Conservation (phyloP, 2,797 vertebrate species). For the Eutrigla gurnardus region DNA sequence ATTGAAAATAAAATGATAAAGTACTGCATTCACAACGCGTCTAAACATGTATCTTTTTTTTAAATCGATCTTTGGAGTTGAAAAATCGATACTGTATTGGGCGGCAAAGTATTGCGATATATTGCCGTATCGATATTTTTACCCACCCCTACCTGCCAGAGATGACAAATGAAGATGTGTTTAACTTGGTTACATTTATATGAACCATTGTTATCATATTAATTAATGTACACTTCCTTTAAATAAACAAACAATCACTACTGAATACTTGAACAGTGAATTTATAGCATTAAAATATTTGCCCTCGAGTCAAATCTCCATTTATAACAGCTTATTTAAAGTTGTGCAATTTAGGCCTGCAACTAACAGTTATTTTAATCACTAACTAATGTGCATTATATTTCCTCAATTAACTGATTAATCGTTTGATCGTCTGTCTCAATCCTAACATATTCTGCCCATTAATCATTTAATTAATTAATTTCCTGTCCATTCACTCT, state of each 20-base stretch:
- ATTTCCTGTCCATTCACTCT: background rate
- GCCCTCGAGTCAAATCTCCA: background rate
- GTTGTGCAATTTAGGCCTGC: background rate
- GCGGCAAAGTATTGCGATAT: no score
- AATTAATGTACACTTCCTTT: no score
- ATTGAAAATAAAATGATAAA: no score
- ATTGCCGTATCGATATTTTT: no score
- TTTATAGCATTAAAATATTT: background rate
- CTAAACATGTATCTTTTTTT: no score
- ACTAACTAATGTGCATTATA: background rate
- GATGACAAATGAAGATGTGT: no score
- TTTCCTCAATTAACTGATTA: background rate
- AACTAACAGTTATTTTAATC: background rate
- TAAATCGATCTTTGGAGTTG: no score
- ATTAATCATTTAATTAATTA: background rate
- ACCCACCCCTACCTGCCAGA: no score
- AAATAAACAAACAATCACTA: background rate
- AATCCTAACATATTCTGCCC: conserved; percentile 1
- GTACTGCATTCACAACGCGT: no score
- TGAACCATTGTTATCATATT: no score
- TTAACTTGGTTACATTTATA: no score
- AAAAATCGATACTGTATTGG: no score
- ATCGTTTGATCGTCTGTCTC: background rate
- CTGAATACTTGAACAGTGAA: background rate
- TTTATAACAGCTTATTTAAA: background rate